Evolutionary conservation across 2,888 invertebrate species (phyloP).

Genomic region (Mythimna lalbum): DNA sequence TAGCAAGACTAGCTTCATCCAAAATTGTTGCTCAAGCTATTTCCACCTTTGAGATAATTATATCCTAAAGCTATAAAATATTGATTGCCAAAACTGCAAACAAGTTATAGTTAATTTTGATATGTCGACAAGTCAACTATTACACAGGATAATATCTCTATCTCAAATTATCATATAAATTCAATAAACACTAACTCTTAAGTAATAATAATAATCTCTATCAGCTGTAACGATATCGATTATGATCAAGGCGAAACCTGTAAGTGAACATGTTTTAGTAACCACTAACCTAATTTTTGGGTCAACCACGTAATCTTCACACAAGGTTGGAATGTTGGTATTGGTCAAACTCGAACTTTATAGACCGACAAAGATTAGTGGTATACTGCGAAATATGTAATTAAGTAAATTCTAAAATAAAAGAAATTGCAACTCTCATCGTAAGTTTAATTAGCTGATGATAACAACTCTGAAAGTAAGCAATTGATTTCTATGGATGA

Average conservation of each 20-base stretch:
- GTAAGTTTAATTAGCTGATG: too few species aligned
- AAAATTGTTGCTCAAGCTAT: neutral
- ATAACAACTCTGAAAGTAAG: too few species aligned
- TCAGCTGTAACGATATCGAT: constrained; percentile 34
- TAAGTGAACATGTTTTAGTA: constrained; percentile 52
- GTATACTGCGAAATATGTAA: too few species aligned
- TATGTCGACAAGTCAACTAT: neutral
- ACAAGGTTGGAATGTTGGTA: constrained; percentile 36
- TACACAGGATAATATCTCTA: neutral
- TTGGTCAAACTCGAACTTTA: neutral
- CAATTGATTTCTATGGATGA: too few species aligned
- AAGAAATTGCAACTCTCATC: too few species aligned
- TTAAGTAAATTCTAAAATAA: too few species aligned
- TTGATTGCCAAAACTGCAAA: neutral
- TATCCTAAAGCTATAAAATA: neutral
- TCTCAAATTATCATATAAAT: constrained; percentile 40
- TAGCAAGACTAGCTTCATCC: neutral
- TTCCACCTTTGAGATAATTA: neutral
- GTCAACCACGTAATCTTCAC: constrained; percentile 21
- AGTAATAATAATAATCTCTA: constrained; percentile 19
- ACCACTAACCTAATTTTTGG: constrained; percentile 66
- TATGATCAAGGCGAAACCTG: constrained; percentile 55
- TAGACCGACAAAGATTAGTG: neutral
- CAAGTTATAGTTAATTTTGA: neutral
- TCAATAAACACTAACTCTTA: constrained; percentile 23